Conservation (phyloP, 2,797 vertebrate species). For the Hephaestus fuliginosus region DNA sequence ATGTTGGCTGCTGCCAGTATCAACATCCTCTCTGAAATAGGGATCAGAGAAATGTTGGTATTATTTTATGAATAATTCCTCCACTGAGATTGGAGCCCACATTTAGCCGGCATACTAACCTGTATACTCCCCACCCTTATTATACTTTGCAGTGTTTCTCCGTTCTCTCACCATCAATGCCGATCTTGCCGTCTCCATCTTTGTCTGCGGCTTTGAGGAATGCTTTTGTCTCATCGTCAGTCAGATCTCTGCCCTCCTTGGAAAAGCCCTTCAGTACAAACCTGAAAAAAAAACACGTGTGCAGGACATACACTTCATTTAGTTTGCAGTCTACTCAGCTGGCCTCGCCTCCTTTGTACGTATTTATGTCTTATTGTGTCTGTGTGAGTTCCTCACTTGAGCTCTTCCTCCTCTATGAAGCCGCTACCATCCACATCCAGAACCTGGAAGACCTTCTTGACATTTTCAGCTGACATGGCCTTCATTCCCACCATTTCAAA, state of each 20-base stretch:
- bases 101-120: not conserved
- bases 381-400: conserved; percentile 87
- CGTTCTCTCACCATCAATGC: conserved; percentile 89
- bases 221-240: conserved; percentile 91
- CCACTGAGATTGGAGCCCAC: too few relatives aligned
- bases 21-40: not conserved
- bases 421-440: conserved; percentile 95
- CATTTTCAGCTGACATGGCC: conserved; percentile 89
- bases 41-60: not conserved
- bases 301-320: not conserved
- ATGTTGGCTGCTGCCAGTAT: not conserved
- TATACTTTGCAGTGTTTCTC: not conserved
- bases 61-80: not conserved
- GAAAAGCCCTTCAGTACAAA: conserved; percentile 92
- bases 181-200: conserved; percentile 97
- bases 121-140: not conserved
- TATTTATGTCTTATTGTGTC: conserved; percentile 2
- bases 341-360: not conserved
- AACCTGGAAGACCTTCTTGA: conserved; percentile 93
- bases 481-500: conserved; percentile 94
- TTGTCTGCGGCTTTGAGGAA: conserved; percentile 94
- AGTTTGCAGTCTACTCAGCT: not conserved
- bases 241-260: conserved; percentile 91
- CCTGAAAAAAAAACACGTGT: conserved; percentile 70
- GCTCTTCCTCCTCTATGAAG: conserved; percentile 96